phyloP scores from a whole-genome alignment of 1,140 invertebrate species.

The Leptinotarsa lineolata region DNA sequence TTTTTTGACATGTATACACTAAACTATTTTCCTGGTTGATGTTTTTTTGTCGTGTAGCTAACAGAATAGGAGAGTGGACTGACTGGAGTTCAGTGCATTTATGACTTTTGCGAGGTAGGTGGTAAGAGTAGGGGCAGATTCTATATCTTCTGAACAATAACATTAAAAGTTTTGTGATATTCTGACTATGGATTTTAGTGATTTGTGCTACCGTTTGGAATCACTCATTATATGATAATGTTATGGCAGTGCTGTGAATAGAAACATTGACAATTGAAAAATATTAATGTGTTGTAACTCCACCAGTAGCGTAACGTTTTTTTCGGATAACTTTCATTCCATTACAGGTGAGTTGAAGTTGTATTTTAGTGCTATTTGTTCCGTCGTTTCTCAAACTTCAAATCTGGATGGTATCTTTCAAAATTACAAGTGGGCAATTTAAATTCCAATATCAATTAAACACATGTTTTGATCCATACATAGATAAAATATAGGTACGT shows the following conservation, averaged over 20 bases:
- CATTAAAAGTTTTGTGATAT: background rate
- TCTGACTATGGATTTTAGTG: background rate
- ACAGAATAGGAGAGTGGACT: too few relatives aligned
- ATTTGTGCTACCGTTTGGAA: slow-evolving; percentile 1
- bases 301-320: slow-evolving; percentile 10
- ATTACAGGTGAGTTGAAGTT: slow-evolving; percentile 10
- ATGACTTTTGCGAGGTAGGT: slow-evolving; percentile 2
- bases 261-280: slow-evolving; percentile 14
- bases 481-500: slow-evolving; percentile 4
- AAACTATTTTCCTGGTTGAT: too few relatives aligned
- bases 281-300: slow-evolving; percentile 7
- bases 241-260: background rate
- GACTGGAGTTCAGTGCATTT: background rate
- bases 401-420: background rate
- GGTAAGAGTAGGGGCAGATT: background rate
- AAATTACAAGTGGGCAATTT: background rate
- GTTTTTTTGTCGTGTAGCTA: too few relatives aligned
- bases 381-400: background rate
- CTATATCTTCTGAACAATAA: background rate
- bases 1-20: too few relatives aligned
- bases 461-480: background rate
- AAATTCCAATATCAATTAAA: slow-evolving; percentile 5
- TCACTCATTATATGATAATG: slow-evolving; percentile 4
- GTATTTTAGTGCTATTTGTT: background rate
- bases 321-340: slow-evolving; percentile 11